Base-by-base conservation (phyloP, 2,888 invertebrate genomes). In the Patella caerulea region DNA sequence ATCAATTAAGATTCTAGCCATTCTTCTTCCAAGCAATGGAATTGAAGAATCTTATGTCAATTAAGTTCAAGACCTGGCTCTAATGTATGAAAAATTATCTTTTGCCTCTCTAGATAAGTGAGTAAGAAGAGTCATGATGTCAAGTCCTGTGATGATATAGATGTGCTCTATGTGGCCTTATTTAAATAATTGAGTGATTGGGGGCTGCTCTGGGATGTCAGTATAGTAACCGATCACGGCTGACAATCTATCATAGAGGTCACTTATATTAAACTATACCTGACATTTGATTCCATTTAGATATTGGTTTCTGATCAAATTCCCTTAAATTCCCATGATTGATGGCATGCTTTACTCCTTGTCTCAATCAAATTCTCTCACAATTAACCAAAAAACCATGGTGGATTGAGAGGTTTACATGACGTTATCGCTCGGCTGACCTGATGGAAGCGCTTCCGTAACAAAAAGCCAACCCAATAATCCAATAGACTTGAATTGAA, bases 201-300 rank as follows among this genome's bases (percentile, higher is more conserved):
- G 65, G 24, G 65, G 19, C 65, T 24, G 14, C 11, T 19, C 11
- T 65, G 65, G 65, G 19, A 14, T 65, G 65, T 65, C 65, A 65
- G 65, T 12, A 17, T 24, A 65, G 65, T 24, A 65, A 65, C 65
- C 19, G n/a, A 65, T 65, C 65, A 65, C 14, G 12, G 24, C 19
- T 65, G 19, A 9, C 19, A 65, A 65, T 65, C 65, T 65, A 65
- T 65, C 65, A 65, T 65, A 65, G 24, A 65, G 65, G 24, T 24
- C 65, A 65, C 19, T 65, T 65, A 65, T 19, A 65, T 65, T 65
- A 19, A 65, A 65, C 65, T 65, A 65, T 19, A 19, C 65, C 65
- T 65, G 65, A 65, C 65, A 65, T 65, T 65, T 65, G 65, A 65
- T 65, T 65, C 65, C 65, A 65, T 65, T 65, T 24, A 65, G 65